These are phyloP conservation scores for Cossypha niveicapilla DNA, from an alignment of 2,797 vertebrate genomes.

Conservation along the genomic window DNA sequence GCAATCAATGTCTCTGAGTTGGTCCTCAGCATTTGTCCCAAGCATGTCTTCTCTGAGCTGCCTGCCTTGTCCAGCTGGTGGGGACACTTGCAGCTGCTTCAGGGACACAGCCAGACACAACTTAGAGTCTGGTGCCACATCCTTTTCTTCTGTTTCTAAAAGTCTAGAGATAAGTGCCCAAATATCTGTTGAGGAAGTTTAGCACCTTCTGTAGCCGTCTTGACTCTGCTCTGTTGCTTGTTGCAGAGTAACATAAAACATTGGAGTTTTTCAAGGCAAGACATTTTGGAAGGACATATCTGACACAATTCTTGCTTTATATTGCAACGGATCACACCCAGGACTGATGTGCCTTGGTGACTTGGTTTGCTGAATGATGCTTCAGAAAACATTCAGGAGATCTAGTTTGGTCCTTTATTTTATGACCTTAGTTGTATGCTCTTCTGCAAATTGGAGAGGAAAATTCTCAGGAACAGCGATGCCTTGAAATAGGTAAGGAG, in stretches of 20 bases:
- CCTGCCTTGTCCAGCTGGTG: not conserved
- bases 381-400: not conserved
- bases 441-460: not conserved
- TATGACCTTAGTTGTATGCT: not conserved
- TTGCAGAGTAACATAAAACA: not conserved
- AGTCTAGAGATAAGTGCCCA: not conserved
- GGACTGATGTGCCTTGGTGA: not conserved
- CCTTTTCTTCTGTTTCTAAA: not conserved
- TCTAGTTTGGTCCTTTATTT: not conserved
- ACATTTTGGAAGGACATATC: not conserved
- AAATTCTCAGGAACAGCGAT: not conserved
- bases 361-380: not conserved
- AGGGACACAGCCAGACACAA: not conserved
- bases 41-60: accelerated
- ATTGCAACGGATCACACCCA: accelerated
- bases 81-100: not conserved
- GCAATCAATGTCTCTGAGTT: accelerated
- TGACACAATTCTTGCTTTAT: not conserved
- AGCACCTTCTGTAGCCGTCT: not conserved
- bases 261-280: not conserved
- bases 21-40: not conserved
- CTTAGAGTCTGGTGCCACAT: not conserved
- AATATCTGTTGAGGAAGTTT: not conserved
- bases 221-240: not conserved
- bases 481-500: not conserved